A percentile compares a stretch with the other conserved stretches of the same genome.
phyloP scores from a whole-genome alignment of 2,797 vertebrate genomes.

The Sphenodon punctatus region DNA sequence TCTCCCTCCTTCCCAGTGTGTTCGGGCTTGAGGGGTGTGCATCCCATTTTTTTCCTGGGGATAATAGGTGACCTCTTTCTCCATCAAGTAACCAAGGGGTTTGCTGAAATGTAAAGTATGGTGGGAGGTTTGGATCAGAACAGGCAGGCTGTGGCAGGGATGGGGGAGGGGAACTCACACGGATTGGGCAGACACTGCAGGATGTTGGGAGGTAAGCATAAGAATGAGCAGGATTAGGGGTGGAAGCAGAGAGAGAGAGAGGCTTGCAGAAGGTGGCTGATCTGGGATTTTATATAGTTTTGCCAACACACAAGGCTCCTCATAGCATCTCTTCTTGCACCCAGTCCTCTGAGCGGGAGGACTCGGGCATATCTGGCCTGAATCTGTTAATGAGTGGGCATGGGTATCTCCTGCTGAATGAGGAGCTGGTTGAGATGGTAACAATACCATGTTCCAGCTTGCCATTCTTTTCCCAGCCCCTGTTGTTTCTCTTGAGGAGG shows the following conservation, averaged over 20 bases:
- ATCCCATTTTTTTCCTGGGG: background rate
- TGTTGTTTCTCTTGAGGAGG: background rate
- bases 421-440: background rate
- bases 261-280: background rate
- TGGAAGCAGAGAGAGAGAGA: background rate
- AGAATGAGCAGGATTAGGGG: background rate
- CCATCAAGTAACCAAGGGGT: background rate
- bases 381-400: background rate
- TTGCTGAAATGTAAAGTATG: background rate
- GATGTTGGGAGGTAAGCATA: background rate
- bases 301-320: fast-evolving
- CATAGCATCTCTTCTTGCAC: background rate
- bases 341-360: background rate
- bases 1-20: background rate
- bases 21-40: background rate
- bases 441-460: fast-evolving
- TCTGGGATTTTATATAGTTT: background rate
- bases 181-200: too few species aligned
- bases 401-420: background rate
- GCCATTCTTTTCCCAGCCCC: fast-evolving
- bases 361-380: background rate
- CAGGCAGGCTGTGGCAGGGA: background rate
- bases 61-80: background rate
- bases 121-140: background rate
- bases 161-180: background rate